A percentile compares a stretch with the other conserved stretches of the same genome.
These are phyloP conservation scores for Rostratula benghalensis DNA, from an alignment of 2,113 vertebrate genomes.

Conservation along the genomic window DNA sequence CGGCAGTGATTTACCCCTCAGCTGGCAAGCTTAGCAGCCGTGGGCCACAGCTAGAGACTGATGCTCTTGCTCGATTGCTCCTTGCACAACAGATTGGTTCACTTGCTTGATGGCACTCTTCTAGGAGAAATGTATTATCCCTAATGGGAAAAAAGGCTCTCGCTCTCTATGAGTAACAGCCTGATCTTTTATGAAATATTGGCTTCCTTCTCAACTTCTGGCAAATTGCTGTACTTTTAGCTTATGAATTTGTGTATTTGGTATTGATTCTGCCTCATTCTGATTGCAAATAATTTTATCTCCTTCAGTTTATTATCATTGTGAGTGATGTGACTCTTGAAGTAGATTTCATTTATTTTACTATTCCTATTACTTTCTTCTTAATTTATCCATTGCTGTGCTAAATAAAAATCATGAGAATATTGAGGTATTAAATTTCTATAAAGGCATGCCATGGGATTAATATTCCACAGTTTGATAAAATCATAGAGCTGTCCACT, in stretches of 20 bases:
- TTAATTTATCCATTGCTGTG: neutral
- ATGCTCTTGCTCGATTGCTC: neutral
- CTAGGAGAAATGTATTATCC: neutral
- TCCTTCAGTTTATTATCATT: neutral
- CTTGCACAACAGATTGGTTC: neutral
- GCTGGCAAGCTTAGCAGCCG: neutral
- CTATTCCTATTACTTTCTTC: neutral
- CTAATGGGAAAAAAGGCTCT: neutral
- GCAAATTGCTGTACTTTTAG: neutral
- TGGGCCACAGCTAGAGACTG: neutral
- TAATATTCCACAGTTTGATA: neutral
- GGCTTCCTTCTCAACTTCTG: neutral
- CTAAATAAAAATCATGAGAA: neutral
- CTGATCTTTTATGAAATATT: neutral
- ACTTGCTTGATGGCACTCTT: neutral
- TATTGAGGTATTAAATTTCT: neutral
- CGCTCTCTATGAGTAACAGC: neutral
- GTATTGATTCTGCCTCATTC: slow-evolving; percentile 1
- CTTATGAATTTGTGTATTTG: slow-evolving; percentile 7
- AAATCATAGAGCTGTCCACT: neutral
- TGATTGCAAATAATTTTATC: neutral
- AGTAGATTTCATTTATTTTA: neutral
- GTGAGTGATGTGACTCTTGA: neutral
- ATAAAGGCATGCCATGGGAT: neutral
- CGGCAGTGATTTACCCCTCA: neutral